These are phyloP conservation scores for Pluvialis apricaria DNA, from an alignment of 2,113 vertebrate species.

Conservation along the genomic window DNA sequence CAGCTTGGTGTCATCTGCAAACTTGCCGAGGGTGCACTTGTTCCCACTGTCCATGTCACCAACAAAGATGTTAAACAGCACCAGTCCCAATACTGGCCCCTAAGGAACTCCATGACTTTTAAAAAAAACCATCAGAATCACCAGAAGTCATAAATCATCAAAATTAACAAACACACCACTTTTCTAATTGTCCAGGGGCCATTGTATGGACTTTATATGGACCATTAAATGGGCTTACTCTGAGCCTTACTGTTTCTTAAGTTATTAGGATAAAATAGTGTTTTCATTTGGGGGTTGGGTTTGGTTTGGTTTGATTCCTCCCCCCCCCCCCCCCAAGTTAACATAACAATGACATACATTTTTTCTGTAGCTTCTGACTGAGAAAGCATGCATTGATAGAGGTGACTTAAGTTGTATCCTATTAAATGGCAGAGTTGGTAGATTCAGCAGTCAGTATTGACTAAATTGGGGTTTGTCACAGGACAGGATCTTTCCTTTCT, in stretches of 20 bases:
- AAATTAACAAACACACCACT: not conserved
- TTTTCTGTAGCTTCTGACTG: not conserved
- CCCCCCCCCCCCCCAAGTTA: not conserved
- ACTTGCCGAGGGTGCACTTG: not conserved
- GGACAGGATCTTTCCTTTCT: not conserved
- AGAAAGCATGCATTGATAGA: not conserved
- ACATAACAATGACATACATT: not conserved
- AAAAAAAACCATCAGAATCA: not conserved
- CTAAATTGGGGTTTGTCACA: not conserved
- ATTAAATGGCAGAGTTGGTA: not conserved
- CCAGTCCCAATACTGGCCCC: not conserved
- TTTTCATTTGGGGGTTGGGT: too few species aligned
- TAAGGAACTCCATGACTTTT: not conserved
- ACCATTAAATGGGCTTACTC: not conserved
- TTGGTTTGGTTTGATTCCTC: too few species aligned
- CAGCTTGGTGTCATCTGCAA: not conserved
- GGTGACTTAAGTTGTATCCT: accelerated
- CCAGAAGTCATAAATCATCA: not conserved
- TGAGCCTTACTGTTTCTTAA: not conserved
- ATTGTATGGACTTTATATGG: not conserved
- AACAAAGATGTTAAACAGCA: not conserved
- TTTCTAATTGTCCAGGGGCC: not conserved
- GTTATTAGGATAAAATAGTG: not conserved
- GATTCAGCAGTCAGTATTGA: too few species aligned
- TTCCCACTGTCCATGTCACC: not conserved